Base-by-base conservation (phyloP, 92 coral and sea anemone genomes). In the Scolanthus callimorphus region DNA sequence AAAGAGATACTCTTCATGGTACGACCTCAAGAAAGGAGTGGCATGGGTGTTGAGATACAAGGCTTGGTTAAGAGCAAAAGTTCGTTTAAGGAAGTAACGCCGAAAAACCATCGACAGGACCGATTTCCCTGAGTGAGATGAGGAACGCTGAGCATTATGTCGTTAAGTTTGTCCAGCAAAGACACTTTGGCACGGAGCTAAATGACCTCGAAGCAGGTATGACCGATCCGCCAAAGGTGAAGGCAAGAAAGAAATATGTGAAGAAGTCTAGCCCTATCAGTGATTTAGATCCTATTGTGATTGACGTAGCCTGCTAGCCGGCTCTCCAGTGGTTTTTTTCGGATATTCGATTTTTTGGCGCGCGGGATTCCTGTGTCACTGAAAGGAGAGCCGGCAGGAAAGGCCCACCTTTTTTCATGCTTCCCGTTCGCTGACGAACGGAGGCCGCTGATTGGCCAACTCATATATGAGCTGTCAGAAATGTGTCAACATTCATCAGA, bases 41-140 rank as follows among this genome's bases (percentile, higher is more conserved):
- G 68, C 81, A 22, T 67, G 76, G 75, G n/a, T 67, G 20, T 38
- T 66, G 8, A 50, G 77, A n/a, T 74, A 26, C 61, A 55, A 64
- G 34, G 15, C 27, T 0, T 64, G 80, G 64, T 30, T 73, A 37
- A 2, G 25, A 17, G 20, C 12, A 28, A 55, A 44, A 29, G 55
- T 51, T 27, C 43, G 4, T 11, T 3, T 2, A 15, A 67, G 17
- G 74, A 44, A 15, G 41, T 34, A 34, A 34, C 41, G 41, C 41
- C 8, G 41, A 34, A 34, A 15, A 6, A 15, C 41, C 41, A 34
- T 34, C 41, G 41, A 34, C 41, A 6, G 41, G 41, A 6, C 41
- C 41, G 41, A 37, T 67, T 15, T 31, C 75, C 26, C 52, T 68
- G 20, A 38, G 28, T 56, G 48, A 68, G 50, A 39, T 68, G 75